A percentile compares a stretch with the other conserved stretches of the same genome.
Conservation (phyloP, 2,888 invertebrate species). For the Pegoplata infirma region DNA sequence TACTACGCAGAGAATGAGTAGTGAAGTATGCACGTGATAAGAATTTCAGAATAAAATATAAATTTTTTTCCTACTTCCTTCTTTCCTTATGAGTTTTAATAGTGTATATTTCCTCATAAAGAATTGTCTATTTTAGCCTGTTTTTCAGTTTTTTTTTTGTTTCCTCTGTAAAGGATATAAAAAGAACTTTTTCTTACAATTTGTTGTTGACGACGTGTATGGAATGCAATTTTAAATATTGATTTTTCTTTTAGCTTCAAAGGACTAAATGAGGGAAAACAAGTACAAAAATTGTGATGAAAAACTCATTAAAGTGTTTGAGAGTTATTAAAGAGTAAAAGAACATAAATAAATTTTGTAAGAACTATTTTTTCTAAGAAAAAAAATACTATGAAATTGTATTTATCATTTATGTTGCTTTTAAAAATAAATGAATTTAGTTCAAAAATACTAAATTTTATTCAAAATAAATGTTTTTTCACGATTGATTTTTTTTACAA, state of each 20-base stretch:
- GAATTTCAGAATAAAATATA: slow-evolving; percentile 51
- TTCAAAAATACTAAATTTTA: no score
- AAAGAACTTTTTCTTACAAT: slow-evolving; percentile 62
- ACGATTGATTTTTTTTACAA: slow-evolving; percentile 6
- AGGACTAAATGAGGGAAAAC: slow-evolving; percentile 19
- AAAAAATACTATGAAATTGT: neutral
- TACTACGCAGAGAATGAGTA: slow-evolving; percentile 41
- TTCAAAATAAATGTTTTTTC: slow-evolving; percentile 18
- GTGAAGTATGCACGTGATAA: slow-evolving; percentile 58
- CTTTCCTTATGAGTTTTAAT: slow-evolving; percentile 57
- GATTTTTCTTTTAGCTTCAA: slow-evolving; percentile 49
- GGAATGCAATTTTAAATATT: slow-evolving; percentile 63
- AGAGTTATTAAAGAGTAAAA: neutral
- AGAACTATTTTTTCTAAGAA: no score
- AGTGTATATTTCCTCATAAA: slow-evolving; percentile 60
- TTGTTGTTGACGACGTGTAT: slow-evolving; percentile 63
- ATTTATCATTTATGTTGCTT: neutral
- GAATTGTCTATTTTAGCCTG: slow-evolving; percentile 59
- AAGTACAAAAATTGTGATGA: neutral
- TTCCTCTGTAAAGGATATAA: slow-evolving; percentile 24
- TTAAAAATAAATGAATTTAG: no score
- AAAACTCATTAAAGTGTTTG: slow-evolving; percentile 33
- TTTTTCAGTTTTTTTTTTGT: slow-evolving; percentile 24
- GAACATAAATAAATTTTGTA: no score
- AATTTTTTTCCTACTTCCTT: no score